Evolutionary conservation across 2,797 vertebrate species (phyloP), one percentile per base, ranked within the genome.

Genomic region (Nyctalus aviator): DNA sequence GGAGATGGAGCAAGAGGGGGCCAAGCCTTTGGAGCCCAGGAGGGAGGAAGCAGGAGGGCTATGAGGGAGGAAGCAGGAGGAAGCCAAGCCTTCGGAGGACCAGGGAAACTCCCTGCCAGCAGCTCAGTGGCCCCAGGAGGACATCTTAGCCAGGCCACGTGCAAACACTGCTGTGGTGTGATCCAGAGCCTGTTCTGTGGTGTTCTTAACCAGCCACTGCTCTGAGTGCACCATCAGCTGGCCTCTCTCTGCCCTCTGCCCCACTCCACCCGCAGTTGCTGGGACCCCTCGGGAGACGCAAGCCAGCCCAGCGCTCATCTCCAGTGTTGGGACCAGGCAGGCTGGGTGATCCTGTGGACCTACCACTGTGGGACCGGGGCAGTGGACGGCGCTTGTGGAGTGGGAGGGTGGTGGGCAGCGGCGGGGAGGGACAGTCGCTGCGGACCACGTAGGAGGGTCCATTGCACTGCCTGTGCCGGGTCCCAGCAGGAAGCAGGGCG

Each of bases 401-500:
- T 23, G 5, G 50, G 48, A 62, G 3, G 32, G 21, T 55, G 30
- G 17, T 21, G 13, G 68, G 21, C 25, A 23, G 37, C 1, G 18
- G 23, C 23, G 30, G 3, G 13, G 14, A n/a, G 8, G 48, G n/a
- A 2, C 0, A 3, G 37, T 50, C 0, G 27, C 5, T 8, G 4
- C 0, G 8, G 5, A 7, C 5, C 17, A 3, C 8, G 0, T 32
- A 15, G 64, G 21, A 3, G 15, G 62, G 21, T 30, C 20, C 15
- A 30, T 35, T 59, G 41, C 0, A 13, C 30, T 35, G n/a, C 13
- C 11, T 7, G 30, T 37, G 30, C 41, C 3, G 17, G 10, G 11
- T 5, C n/a, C n/a, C 1, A 1, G 4, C 6, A 90, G 75, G n/a
- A 90, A 77, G n/a, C 2, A 13, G 37, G 72, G 1, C 1, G 5